phyloP scores from a whole-genome alignment of 2,113 vertebrate genomes.

The Cranoglanis bouderius region DNA sequence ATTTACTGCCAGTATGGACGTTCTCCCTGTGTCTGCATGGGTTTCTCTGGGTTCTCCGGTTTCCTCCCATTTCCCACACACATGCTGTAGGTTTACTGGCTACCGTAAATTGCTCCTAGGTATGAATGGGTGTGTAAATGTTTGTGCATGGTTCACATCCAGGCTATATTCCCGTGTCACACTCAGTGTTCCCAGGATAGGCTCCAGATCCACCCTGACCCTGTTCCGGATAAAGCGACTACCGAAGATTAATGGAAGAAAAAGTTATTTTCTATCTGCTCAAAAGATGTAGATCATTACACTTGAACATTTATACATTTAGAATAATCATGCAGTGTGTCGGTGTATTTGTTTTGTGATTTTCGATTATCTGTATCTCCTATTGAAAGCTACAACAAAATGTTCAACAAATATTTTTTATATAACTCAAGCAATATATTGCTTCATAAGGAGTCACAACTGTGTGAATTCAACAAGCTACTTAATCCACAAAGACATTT shows the following conservation, averaged over 20 bases:
- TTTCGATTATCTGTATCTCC: background rate
- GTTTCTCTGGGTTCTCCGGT: background rate
- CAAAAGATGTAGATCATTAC: background rate
- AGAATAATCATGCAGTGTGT: background rate
- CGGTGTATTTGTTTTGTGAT: background rate
- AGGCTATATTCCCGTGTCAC: background rate
- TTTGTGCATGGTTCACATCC: background rate
- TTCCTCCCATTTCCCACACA: background rate
- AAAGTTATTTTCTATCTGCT: background rate
- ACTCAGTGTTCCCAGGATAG: background rate
- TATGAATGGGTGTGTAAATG: background rate
- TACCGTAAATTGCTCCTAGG: background rate
- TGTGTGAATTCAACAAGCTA: background rate
- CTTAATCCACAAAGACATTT: background rate
- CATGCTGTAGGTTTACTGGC: background rate
- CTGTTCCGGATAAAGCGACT: background rate
- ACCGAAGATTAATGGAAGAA: background rate
- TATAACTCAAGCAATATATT: background rate
- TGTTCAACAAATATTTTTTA: background rate
- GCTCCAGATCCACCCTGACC: background rate
- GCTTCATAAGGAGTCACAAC: background rate
- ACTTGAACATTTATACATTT: background rate
- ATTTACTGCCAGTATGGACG: background rate
- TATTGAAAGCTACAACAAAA: background rate
- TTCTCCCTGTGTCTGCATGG: background rate